Percentiles rank a stretch among this genome's conserved stretches.
These are phyloP conservation scores for Trididemnum nubilum DNA, from an alignment of 23 tunicate genomes.

Conservation along the genomic window DNA sequence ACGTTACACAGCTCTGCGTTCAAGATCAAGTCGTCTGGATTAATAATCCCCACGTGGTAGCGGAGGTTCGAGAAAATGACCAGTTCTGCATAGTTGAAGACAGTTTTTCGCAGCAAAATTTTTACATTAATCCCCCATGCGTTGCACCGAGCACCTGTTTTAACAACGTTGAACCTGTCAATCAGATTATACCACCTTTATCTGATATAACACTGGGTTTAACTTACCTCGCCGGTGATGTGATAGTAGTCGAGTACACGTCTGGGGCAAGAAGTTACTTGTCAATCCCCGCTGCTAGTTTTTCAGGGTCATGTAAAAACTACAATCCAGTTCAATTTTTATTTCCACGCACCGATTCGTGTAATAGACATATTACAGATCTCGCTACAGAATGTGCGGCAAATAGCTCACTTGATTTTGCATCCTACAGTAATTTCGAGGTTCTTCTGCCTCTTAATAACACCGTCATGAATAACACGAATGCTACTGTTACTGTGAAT, in stretches of 20 bases:
- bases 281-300: slow-evolving; percentile 20
- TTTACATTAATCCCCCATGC: slow-evolving; percentile 45
- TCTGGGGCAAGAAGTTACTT: slow-evolving; percentile 33
- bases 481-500: not conserved
- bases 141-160: slow-evolving; percentile 31
- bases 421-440: slow-evolving; percentile 36
- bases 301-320: slow-evolving; percentile 37
- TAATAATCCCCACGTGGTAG: slow-evolving; percentile 41
- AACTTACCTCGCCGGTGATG: slow-evolving; percentile 15
- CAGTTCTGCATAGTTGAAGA: slow-evolving; percentile 62
- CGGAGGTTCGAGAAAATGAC: slow-evolving; percentile 33
- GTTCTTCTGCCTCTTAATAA: slow-evolving; percentile 14
- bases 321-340: slow-evolving; percentile 47
- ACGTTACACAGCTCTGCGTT: slow-evolving; percentile 44
- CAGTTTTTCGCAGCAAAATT: slow-evolving; percentile 46
- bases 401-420: slow-evolving; percentile 28
- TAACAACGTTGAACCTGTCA: slow-evolving; percentile 3
- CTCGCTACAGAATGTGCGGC: slow-evolving; percentile 27
- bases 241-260: slow-evolving; percentile 7
- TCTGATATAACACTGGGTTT: not conserved
- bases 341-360: slow-evolving; percentile 10
- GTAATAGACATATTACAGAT: slow-evolving; percentile 16
- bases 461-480: not conserved
- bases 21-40: slow-evolving; percentile 61
- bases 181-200: slow-evolving; percentile 26